phyloP scores from a whole-genome alignment of 2,113 vertebrate species.

The Seriola rivoliana region DNA sequence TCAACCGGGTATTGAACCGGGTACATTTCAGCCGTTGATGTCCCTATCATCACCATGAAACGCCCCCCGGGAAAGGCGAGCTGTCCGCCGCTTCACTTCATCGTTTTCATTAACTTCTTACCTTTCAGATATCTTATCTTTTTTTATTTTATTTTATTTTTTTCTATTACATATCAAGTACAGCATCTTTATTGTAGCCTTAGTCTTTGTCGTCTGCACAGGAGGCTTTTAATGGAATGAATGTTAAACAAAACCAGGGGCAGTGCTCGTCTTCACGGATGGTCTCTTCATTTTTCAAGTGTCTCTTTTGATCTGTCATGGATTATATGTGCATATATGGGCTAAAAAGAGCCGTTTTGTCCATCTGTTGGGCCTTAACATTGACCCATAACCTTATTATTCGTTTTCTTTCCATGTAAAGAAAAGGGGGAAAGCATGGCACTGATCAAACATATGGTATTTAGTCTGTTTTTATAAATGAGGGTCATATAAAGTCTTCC shows the following conservation, averaged over 20 bases:
- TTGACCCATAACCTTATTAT: background rate
- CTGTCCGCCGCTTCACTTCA: conserved; percentile 19
- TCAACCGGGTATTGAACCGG: conserved; percentile 11
- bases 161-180: background rate
- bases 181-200: background rate
- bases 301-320: background rate
- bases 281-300: background rate
- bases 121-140: background rate
- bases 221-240: background rate
- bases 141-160: background rate
- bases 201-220: conserved; percentile 20
- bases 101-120: conserved; percentile 31
- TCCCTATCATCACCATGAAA: conserved; percentile 50
- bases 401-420: background rate
- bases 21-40: conserved; percentile 38
- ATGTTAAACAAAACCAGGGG: background rate
- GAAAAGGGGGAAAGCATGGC: background rate
- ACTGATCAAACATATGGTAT: background rate
- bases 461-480: background rate
- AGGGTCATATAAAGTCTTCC: background rate
- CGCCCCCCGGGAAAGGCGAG: conserved; percentile 54
- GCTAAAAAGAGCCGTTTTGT: background rate
- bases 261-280: background rate
- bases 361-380: background rate
- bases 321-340: background rate